Evolutionary conservation across 2,113 vertebrate species (phyloP).

Genomic region (Chauna torquata): DNA sequence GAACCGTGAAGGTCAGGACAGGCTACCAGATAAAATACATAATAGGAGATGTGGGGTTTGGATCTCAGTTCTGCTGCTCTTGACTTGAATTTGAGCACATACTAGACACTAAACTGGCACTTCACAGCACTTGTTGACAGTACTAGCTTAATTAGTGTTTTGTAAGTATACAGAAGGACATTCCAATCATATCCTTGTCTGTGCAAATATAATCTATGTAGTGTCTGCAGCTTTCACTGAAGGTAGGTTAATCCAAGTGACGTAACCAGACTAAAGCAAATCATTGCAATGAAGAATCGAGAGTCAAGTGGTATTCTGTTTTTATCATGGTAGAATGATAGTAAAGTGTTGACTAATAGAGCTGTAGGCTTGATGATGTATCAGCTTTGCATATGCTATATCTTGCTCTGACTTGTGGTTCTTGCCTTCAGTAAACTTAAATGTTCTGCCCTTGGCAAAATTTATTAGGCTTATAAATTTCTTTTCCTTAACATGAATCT

Average conservation of each 20-base stretch:
- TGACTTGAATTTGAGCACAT: background rate
- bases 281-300: background rate
- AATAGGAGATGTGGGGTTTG: background rate
- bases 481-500: background rate
- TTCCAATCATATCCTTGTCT: background rate
- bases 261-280: background rate
- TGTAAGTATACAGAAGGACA: background rate
- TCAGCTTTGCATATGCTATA: background rate
- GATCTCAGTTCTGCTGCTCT: background rate
- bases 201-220: background rate
- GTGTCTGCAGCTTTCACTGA: background rate
- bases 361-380: background rate
- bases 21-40: background rate
- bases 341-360: background rate
- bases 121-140: background rate
- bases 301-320: background rate
- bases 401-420: background rate
- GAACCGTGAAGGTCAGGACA: background rate
- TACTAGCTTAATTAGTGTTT: background rate
- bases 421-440: background rate
- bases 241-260: background rate
- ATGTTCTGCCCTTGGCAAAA: background rate
- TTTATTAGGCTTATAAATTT: background rate
- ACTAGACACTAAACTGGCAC: background rate
- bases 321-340: background rate